Percentiles rank a stretch among this genome's conserved stretches.
Conservation (phyloP, 2,888 invertebrate genomes). For the Dichetophora obliterata region DNA sequence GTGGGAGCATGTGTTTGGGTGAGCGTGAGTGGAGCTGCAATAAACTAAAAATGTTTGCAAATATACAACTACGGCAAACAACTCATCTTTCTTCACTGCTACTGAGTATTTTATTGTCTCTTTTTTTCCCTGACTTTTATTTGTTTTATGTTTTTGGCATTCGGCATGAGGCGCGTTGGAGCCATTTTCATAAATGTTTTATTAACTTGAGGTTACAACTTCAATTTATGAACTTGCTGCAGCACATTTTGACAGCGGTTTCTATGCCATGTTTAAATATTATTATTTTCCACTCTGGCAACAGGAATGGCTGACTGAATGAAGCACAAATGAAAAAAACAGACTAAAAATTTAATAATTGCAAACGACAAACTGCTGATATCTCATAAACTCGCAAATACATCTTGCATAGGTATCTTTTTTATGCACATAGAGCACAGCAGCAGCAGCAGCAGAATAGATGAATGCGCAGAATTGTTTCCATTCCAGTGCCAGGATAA, state of each 20-base stretch:
- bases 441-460: background rate
- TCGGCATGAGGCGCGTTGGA: constrained; percentile 43
- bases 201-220: constrained; percentile 19
- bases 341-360: constrained; percentile 30
- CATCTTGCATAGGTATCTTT: background rate
- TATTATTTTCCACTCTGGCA: background rate
- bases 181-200: constrained; percentile 33
- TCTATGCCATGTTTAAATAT: background rate
- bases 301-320: background rate
- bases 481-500: background rate
- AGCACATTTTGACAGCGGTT: background rate
- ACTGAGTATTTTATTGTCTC: constrained; percentile 13
- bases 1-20: constrained; percentile 56
- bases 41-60: constrained; percentile 33
- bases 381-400: constrained; percentile 9
- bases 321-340: background rate
- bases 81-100: constrained; percentile 44
- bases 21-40: constrained; percentile 9
- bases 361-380: constrained; percentile 16
- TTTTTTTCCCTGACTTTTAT: background rate
- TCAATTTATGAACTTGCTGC: constrained; percentile 26
- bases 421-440: background rate
- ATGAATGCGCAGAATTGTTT: constrained; percentile 13
- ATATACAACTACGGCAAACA: constrained; percentile 46
- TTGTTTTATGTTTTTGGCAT: constrained; percentile 59